These are phyloP conservation scores for Pardosa pseudoannulata DNA, from an alignment of 2,888 invertebrate genomes.

Conservation along the genomic window DNA sequence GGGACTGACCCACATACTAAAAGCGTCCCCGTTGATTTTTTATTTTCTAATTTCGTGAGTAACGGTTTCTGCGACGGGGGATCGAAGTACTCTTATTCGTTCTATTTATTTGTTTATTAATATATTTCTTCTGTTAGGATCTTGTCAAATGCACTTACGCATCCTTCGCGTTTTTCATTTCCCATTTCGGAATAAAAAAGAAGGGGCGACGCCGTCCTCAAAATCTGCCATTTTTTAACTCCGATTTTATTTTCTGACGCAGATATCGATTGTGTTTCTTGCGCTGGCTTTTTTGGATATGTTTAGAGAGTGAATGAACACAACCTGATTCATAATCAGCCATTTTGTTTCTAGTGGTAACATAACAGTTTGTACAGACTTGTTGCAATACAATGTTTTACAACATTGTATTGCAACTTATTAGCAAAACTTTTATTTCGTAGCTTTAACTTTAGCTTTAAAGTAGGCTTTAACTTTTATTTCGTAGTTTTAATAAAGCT, in stretches of 20 bases:
- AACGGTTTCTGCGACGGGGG: constrained; percentile 20
- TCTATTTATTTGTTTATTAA: constrained; percentile 50
- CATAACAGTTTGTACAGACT: too few species aligned
- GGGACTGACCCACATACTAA: background rate
- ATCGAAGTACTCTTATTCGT: constrained; percentile 26
- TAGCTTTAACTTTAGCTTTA: too few species aligned
- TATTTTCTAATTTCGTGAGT: constrained; percentile 27
- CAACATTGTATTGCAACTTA: too few species aligned
- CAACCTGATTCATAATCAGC: background rate
- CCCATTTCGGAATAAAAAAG: constrained; percentile 14
- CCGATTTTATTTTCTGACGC: constrained; percentile 36
- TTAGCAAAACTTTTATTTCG: too few species aligned
- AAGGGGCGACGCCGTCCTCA: constrained; percentile 9
- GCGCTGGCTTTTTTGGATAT: constrained; percentile 6
- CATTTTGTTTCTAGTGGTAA: background rate
- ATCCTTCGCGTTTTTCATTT: constrained; percentile 40
- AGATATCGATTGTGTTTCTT: constrained; percentile 43
- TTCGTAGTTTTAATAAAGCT: too few species aligned
- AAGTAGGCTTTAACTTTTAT: too few species aligned
- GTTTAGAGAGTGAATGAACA: background rate
- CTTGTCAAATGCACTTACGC: constrained; percentile 57
- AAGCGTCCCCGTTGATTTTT: background rate
- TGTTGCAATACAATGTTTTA: too few species aligned
- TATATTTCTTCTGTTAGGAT: constrained; percentile 8
- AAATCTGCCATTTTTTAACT: constrained; percentile 41